phyloP scores from a whole-genome alignment of 35 echinoderm and acorn worm species.

The Anneissia japonica region DNA sequence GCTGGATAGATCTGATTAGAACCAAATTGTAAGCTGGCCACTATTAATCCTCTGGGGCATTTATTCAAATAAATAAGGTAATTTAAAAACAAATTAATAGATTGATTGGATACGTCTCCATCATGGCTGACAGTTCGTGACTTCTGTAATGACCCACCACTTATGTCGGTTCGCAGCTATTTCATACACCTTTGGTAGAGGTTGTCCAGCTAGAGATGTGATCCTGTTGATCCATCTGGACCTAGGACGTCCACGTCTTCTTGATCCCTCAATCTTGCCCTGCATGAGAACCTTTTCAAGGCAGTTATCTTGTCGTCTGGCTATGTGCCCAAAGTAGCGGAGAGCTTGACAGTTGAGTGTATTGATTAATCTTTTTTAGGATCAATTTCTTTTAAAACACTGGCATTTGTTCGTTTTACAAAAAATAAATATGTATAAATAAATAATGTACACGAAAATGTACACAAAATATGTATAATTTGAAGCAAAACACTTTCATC shows the following conservation, averaged over 20 bases:
- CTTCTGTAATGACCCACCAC: not conserved
- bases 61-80: too few relatives aligned
- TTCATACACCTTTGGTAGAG: not conserved
- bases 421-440: too few relatives aligned
- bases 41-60: too few relatives aligned
- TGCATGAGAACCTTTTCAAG: not conserved
- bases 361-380: not conserved
- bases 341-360: not conserved
- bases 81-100: too few relatives aligned
- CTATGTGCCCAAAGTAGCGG: conserved; percentile 16
- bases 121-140: not conserved
- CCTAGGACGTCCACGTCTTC: conserved; percentile 3
- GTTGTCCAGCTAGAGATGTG: not conserved
- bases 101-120: not conserved
- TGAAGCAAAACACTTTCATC: too few relatives aligned
- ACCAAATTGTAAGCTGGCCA: too few relatives aligned
- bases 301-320: conserved; percentile 3
- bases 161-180: not conserved
- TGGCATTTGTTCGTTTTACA: too few relatives aligned
- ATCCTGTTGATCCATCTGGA: conserved; percentile 15
- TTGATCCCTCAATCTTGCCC: conserved; percentile 3
- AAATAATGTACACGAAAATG: too few relatives aligned
- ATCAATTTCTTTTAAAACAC: too few relatives aligned
- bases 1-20: too few relatives aligned
- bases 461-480: too few relatives aligned